Conservation (phyloP, 2,797 vertebrate genomes). For the Coregonus suidteri region DNA sequence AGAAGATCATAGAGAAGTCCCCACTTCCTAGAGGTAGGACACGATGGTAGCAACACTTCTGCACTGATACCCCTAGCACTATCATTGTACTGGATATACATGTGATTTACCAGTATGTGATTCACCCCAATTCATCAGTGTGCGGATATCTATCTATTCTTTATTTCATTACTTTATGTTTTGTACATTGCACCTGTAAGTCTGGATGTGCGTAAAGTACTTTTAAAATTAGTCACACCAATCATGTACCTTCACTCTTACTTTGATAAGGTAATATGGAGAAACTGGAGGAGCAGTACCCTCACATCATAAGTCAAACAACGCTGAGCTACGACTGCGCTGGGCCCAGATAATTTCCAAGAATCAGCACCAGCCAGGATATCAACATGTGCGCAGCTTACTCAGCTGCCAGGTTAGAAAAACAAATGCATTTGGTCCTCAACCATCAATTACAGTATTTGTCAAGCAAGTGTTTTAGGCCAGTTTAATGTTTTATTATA, state of each 20-base stretch:
- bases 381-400: constrained; percentile 77
- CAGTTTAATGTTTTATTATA: not conserved
- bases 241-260: not conserved
- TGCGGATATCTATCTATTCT: no score
- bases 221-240: not conserved
- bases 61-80: not conserved
- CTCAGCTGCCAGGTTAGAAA: constrained; percentile 76
- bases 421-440: not conserved
- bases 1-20: constrained; percentile 76
- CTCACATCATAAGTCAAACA: constrained; percentile 74
- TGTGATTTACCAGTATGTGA: not conserved
- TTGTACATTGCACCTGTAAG: no score
- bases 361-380: constrained; percentile 76
- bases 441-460: not conserved
- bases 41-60: not conserved
- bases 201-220: no score
- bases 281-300: constrained; percentile 71
- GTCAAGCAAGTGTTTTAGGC: not conserved
- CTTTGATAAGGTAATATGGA: constrained; percentile 68
- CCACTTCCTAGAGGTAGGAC: constrained; percentile 78
- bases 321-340: constrained; percentile 77
- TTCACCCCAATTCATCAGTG: no score
- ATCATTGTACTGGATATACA: not conserved
- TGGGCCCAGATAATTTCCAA: constrained; percentile 82
- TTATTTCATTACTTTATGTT: no score